phyloP scores from a whole-genome alignment of 2,797 vertebrate species.

The Pseudochaenichthys georgianus region DNA sequence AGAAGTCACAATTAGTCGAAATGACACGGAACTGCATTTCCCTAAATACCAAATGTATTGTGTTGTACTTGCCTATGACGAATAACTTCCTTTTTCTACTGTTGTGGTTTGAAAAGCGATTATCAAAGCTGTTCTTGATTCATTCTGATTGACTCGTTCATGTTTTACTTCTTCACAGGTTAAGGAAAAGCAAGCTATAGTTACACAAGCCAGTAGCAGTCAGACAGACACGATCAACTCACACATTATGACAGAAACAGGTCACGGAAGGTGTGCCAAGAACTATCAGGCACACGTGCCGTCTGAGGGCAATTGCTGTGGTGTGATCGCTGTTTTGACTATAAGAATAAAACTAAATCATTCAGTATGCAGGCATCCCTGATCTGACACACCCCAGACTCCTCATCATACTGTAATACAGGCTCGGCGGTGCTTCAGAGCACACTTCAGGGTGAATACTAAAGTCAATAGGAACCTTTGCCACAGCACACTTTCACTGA shows the following conservation, averaged over 20 bases:
- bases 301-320: slow-evolving; percentile 39
- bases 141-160: background rate
- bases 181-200: background rate
- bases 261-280: slow-evolving; percentile 66
- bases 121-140: background rate
- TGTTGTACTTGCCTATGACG: too few species aligned
- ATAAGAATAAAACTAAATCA: slow-evolving; percentile 8
- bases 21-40: background rate
- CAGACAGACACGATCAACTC: slow-evolving; percentile 17
- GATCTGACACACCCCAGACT: slow-evolving; percentile 23
- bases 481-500: slow-evolving; percentile 31
- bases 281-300: slow-evolving; percentile 51
- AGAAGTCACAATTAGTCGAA: background rate
- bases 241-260: slow-evolving; percentile 60
- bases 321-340: slow-evolving; percentile 21
- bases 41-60: background rate
- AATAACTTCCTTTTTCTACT: background rate
- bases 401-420: slow-evolving; percentile 1
- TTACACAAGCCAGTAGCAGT: slow-evolving; percentile 12
- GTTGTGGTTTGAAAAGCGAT: background rate
- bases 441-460: slow-evolving; percentile 40
- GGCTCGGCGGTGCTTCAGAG: slow-evolving; percentile 25
- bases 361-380: background rate
- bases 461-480: slow-evolving; percentile 43
- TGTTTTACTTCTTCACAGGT: background rate